phyloP scores from a whole-genome alignment of 2,888 invertebrate genomes.

The Cosmia trapezina region DNA sequence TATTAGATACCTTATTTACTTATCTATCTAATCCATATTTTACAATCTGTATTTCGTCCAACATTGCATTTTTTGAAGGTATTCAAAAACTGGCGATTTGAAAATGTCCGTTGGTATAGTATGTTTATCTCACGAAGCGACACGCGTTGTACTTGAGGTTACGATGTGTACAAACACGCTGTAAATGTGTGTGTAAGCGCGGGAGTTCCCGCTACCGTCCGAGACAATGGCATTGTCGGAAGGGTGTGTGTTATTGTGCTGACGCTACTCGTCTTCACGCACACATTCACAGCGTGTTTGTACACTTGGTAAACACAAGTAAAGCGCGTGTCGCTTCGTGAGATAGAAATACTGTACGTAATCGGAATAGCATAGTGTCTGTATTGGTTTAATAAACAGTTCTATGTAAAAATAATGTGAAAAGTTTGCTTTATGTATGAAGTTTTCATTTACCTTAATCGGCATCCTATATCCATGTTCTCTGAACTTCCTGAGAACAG shows the following conservation, averaged over 20 bases:
- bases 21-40: too few relatives aligned
- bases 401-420: neutral
- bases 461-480: conserved; percentile 83
- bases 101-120: neutral
- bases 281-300: neutral
- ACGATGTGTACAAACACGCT: neutral
- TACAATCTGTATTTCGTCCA: neutral
- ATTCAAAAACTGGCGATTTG: neutral
- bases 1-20: too few relatives aligned
- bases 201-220: neutral
- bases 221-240: neutral
- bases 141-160: neutral
- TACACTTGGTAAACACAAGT: neutral
- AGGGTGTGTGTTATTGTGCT: neutral
- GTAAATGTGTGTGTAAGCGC: neutral
- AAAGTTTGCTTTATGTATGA: neutral
- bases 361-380: neutral
- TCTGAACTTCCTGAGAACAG: conserved; percentile 84
- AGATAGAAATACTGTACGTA: neutral
- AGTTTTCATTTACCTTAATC: conserved; percentile 79
- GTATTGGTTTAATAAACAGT: neutral
- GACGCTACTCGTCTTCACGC: too few relatives aligned
- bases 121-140: neutral
- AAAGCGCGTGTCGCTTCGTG: neutral
- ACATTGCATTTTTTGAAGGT: too few relatives aligned